Percentiles rank a stretch among this genome's conserved stretches.
Conservation (phyloP, 2,113 vertebrate genomes). For the Otocyon megalotis region DNA sequence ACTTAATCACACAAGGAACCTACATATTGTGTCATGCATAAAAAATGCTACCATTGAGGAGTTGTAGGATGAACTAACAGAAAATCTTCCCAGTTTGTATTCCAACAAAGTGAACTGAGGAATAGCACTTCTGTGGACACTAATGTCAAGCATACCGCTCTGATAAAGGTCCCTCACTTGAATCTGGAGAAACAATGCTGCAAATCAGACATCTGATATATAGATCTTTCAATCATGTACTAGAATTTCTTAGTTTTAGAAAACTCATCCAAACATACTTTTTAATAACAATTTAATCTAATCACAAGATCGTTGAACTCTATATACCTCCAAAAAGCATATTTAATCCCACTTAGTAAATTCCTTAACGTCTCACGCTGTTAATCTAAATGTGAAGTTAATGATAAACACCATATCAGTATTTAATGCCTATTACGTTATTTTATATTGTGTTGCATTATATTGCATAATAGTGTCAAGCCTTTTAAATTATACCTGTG, state of each 20-base stretch:
- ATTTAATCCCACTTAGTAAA: neutral
- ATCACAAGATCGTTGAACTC: neutral
- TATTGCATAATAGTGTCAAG: neutral
- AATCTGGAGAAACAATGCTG: neutral
- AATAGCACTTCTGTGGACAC: neutral
- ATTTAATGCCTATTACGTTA: neutral
- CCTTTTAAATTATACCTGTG: constrained; percentile 6
- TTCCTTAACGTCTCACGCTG: neutral
- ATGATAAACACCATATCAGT: neutral
- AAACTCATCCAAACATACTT: neutral
- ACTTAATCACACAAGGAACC: neutral
- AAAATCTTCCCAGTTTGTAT: neutral
- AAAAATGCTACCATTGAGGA: neutral
- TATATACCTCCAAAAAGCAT: neutral
- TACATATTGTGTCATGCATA: neutral
- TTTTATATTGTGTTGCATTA: neutral
- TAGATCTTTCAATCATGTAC: neutral
- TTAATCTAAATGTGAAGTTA: neutral
- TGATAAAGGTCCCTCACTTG: neutral
- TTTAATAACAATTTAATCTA: neutral
- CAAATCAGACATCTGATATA: neutral
- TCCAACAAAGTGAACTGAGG: neutral
- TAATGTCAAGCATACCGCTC: neutral
- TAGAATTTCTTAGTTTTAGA: neutral
- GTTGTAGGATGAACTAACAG: neutral